Conservation (phyloP, 2,797 vertebrate species). For the Sorex maritimensis region DNA sequence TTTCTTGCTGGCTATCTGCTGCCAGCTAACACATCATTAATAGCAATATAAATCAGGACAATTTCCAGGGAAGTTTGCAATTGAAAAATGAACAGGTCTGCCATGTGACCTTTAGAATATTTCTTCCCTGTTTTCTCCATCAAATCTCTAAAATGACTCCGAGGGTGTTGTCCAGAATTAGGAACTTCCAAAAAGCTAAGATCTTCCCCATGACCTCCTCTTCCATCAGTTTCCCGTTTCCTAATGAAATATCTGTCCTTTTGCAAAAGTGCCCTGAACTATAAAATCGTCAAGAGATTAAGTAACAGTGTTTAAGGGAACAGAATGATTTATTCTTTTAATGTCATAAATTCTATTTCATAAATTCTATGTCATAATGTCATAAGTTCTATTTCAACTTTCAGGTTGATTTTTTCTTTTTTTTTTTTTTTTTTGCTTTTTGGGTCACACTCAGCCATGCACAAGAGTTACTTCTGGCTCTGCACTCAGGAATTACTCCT, state of each 20-base stretch:
- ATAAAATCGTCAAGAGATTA: constrained; percentile 33
- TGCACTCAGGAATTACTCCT: no score
- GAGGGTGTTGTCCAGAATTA: neutral
- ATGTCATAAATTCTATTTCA: neutral
- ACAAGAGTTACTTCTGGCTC: no score
- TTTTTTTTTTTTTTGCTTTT: no score
- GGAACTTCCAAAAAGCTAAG: neutral
- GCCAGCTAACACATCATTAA: neutral
- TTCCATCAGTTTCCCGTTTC: constrained; percentile 21
- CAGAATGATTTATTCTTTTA: constrained; percentile 10
- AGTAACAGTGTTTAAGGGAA: constrained; percentile 4
- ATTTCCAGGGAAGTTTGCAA: neutral
- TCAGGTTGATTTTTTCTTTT: no score
- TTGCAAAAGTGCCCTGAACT: constrained; percentile 19
- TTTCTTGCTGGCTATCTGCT: neutral
- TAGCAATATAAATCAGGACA: neutral
- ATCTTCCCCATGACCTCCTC: neutral
- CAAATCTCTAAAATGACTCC: neutral
- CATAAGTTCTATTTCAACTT: no score
- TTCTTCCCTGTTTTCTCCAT: neutral
- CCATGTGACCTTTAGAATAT: neutral
- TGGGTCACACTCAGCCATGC: no score
- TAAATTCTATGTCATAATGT: no score
- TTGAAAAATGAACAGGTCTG: neutral
- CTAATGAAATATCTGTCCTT: constrained; percentile 45